Percentiles rank a stretch among this genome's conserved stretches.
Conservation (phyloP, 2,888 invertebrate genomes). For the Habrosyne pyritoides region DNA sequence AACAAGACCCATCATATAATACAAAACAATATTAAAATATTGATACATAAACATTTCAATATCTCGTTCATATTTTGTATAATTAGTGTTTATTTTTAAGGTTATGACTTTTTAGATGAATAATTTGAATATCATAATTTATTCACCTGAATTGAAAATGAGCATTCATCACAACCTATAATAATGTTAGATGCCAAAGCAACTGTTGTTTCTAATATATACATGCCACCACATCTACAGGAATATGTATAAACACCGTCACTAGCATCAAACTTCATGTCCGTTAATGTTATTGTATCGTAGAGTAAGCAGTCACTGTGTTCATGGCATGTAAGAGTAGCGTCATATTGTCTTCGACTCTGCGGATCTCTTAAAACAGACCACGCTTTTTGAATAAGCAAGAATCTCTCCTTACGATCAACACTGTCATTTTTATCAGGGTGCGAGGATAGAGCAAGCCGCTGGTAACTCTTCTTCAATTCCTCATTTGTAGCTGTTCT, state of each 20-base stretch:
- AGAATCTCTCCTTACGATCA: conserved; percentile 52
- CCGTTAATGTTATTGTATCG: conserved; percentile 77
- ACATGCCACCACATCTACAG: conserved; percentile 88
- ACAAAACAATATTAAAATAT: no score
- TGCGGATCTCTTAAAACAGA: conserved; percentile 85
- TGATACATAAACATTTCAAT: no score
- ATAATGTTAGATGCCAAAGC: conserved; percentile 51
- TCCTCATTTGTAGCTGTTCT: conserved; percentile 80
- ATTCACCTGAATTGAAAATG: conserved; percentile 86
- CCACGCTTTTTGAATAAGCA: conserved; percentile 88
- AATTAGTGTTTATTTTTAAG: no score
- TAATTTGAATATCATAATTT: background rate
- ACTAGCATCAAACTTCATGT: conserved; percentile 69
- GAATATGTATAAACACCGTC: conserved; percentile 74
- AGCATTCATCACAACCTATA: conserved; percentile 89
- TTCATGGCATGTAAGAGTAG: conserved; percentile 82
- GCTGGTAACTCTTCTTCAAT: conserved; percentile 85
- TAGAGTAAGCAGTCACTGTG: conserved; percentile 84
- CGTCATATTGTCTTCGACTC: conserved; percentile 86
- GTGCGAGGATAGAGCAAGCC: conserved; percentile 81
- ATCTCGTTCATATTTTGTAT: no score
- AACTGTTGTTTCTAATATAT: conserved; percentile 64
- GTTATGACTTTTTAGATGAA: no score
- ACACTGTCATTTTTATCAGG: conserved; percentile 82
- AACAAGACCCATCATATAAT: no score